Percentiles rank a stretch among this genome's conserved stretches.
phyloP scores from a whole-genome alignment of 2,888 invertebrate genomes.

The Ramazzottius varieornatus region DNA sequence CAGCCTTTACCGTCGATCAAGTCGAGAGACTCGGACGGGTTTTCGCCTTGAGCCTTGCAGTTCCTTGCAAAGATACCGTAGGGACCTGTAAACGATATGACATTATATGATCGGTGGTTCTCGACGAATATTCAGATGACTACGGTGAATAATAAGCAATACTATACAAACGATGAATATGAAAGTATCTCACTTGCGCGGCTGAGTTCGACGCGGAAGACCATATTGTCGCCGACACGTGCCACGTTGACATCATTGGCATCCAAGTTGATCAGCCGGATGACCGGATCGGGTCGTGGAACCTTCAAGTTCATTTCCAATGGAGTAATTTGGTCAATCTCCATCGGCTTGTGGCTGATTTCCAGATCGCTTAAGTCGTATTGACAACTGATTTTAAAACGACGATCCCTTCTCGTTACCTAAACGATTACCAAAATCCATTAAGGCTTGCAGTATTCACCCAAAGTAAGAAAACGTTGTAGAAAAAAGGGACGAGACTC shows the following conservation, averaged over 20 bases:
- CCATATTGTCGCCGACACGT: not conserved
- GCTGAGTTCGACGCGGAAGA: not conserved
- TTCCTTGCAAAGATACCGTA: not conserved
- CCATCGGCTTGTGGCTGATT: slow-evolving; percentile 1
- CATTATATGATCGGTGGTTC: too few species aligned
- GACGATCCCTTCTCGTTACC: not conserved
- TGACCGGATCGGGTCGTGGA: not conserved
- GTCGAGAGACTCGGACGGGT: not conserved
- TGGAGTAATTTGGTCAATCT: not conserved
- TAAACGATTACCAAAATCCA: too few species aligned
- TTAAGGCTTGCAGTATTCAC: too few species aligned
- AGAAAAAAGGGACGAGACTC: too few species aligned
- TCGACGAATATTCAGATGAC: too few species aligned
- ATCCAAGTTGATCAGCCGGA: slow-evolving; percentile 1
- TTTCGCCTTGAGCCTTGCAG: not conserved
- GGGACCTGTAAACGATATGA: not conserved
- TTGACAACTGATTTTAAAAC: slow-evolving; percentile 3
- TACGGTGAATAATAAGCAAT: not conserved
- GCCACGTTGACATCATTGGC: slow-evolving; percentile 1
- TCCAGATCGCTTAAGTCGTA: not conserved
- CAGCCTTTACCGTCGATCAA: slow-evolving; percentile 1
- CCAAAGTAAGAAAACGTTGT: too few species aligned
- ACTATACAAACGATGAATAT: not conserved
- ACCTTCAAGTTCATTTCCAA: not conserved
- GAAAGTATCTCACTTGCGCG: not conserved